Evolutionary conservation across 2,888 invertebrate genomes (phyloP), one percentile per base, ranked within the genome.

Genomic region (Ramazzottius varieornatus): DNA sequence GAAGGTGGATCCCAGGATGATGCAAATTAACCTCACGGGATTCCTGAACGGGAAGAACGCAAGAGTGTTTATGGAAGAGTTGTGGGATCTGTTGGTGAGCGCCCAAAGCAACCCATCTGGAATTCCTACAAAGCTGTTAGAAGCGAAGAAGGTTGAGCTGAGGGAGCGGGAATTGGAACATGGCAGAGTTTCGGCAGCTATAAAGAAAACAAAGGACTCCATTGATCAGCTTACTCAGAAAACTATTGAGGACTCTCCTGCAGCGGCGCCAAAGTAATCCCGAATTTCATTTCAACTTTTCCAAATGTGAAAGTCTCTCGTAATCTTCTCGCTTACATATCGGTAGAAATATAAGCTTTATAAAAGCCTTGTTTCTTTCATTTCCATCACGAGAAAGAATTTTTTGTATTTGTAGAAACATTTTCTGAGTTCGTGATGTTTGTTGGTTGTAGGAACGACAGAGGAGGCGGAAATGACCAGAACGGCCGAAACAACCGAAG

Each of bases 11-110:
- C 92, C 93, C 64, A 88, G 91, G 78, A 89, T 92, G 79, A 96
- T 98, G 86, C 96, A 99, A 83, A 99, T 99, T 74, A 98, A 98
- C 79, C 81, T 99, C 77, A 99, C 98, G 63, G 98, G 98, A 64
- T 99, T 99, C 78, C 80, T 99, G 68, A 96, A 98, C 75, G 93
- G 93, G 16, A 90, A 91, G 77, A 92, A 94, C 78, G 93, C 98
- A 29, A 82, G 96, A 46, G 85, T 88, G 71, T 99, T 99, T 78
- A 92, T 96, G 88, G 87, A 87, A 1, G 96, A 98, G 77, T 80
- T 99, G 65, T 99, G 98, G 98, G 86, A 88, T 69, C 78, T 94
- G 70, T 79, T 99, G 70, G 81, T 92, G 68, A 93, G 92, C 66
- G 98, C 96, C 1, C 93, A 93, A 77, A 88, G 92, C 65, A 89